phyloP scores from a whole-genome alignment of 2,797 vertebrate species.

The Botia almorhae region DNA sequence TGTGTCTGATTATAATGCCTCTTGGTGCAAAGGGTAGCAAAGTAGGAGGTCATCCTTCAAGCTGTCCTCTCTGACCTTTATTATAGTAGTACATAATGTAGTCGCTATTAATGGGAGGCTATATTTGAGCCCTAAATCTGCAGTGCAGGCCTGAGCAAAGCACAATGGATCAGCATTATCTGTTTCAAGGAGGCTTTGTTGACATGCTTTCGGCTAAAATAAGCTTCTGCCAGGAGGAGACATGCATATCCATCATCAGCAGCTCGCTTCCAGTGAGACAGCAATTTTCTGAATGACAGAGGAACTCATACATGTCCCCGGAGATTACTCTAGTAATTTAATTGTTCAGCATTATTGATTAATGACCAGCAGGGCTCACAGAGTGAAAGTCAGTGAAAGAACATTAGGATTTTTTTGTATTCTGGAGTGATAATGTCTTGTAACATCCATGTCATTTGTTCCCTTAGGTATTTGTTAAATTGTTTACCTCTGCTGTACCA shows the following conservation, averaged over 20 bases:
- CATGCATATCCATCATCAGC: constrained; percentile 33
- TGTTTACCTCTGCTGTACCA: not conserved
- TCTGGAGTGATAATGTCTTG: not conserved
- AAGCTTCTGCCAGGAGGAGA: constrained; percentile 38
- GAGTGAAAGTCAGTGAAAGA: constrained; percentile 14
- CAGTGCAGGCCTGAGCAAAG: constrained; percentile 32
- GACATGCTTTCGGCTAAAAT: constrained; percentile 48
- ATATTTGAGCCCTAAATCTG: constrained; percentile 51
- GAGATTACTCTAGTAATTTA: constrained; percentile 44
- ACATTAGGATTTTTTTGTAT: constrained; percentile 38
- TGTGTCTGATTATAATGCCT: not conserved
- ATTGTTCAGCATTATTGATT: constrained; percentile 54
- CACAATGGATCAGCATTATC: constrained; percentile 48
- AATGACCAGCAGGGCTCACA: constrained; percentile 41
- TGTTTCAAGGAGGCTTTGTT: constrained; percentile 41
- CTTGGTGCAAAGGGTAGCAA: not conserved
- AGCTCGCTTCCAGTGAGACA: constrained; percentile 37
- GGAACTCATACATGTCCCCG: constrained; percentile 27
- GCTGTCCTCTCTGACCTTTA: constrained; percentile 45
- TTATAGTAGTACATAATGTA: constrained; percentile 32
- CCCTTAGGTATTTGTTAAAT: not conserved
- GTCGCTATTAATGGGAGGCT: constrained; percentile 33
- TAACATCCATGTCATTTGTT: not conserved
- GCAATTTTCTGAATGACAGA: constrained; percentile 54
- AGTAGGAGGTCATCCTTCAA: constrained; percentile 26